Conservation (phyloP, 2,888 invertebrate species). For the Perizoma flavofasciatum region DNA sequence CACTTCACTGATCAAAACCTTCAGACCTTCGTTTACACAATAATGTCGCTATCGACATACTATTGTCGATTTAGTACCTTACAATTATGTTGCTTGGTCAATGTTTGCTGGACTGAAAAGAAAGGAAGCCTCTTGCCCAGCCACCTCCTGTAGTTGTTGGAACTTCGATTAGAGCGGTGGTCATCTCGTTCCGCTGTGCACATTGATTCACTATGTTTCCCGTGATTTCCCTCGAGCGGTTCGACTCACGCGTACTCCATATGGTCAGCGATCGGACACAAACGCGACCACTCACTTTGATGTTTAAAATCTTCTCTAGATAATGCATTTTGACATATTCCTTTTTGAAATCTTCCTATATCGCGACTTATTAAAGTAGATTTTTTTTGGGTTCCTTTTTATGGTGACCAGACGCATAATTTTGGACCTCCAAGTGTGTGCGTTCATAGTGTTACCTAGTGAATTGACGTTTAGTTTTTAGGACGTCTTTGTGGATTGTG, state of each 20-base stretch:
- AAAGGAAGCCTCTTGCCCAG: not conserved
- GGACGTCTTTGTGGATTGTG: not conserved
- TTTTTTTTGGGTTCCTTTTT: too few species aligned
- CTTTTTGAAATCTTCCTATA: conserved; percentile 1
- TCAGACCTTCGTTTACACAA: conserved; percentile 16
- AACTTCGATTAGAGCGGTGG: conserved; percentile 16
- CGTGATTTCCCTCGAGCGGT: conserved; percentile 70
- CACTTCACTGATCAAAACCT: conserved; percentile 23
- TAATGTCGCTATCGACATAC: conserved; percentile 9
- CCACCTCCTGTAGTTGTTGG: conserved; percentile 8
- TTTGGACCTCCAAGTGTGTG: not conserved
- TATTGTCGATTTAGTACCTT: conserved; percentile 11
- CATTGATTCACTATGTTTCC: conserved; percentile 61
- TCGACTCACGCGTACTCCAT: conserved; percentile 58
- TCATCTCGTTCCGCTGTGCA: conserved; percentile 60
- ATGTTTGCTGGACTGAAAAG: not conserved
- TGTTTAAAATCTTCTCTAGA: conserved; percentile 45
- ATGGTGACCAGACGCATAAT: not conserved
- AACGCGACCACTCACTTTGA: conserved; percentile 47
- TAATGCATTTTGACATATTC: conserved; percentile 80
- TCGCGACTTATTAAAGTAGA: not conserved
- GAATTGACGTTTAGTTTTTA: too few species aligned
- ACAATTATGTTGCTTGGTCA: not conserved
- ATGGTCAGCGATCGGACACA: conserved; percentile 60
- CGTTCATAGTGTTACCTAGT: too few species aligned